These are phyloP conservation scores for Encarsia formosa DNA, from an alignment of 2,888 invertebrate genomes.

Conservation along the genomic window DNA sequence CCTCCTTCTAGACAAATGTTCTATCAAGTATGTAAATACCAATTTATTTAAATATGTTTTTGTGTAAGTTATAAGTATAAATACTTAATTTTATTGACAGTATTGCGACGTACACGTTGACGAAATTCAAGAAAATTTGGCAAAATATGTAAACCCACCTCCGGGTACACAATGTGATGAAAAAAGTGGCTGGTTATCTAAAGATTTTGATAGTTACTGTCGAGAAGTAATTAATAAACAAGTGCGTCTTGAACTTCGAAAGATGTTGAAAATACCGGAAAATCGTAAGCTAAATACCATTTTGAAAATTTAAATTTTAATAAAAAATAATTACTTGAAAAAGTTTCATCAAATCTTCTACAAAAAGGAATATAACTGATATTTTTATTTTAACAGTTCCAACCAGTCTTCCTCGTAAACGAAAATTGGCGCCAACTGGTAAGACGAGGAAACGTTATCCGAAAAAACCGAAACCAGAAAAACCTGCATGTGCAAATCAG, in stretches of 20 bases:
- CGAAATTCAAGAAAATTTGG: conserved; percentile 74
- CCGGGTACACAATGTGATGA: conserved; percentile 64
- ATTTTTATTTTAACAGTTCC: conserved; percentile 38
- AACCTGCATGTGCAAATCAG: conserved; percentile 3
- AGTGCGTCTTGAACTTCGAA: conserved; percentile 56
- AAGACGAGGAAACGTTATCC: conserved; percentile 11
- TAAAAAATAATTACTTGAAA: too few relatives aligned
- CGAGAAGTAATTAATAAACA: conserved; percentile 69
- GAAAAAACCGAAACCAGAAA: conserved; percentile 14
- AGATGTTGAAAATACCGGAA: conserved; percentile 47
- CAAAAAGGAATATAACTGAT: too few relatives aligned
- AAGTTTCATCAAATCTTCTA: too few relatives aligned
- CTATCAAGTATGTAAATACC: conserved; percentile 65
- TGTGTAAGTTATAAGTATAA: background rate
- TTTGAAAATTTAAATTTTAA: conserved; percentile 4
- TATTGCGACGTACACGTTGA: conserved; percentile 76
- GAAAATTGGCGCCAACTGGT: conserved; percentile 22
- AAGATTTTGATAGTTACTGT: conserved; percentile 65
- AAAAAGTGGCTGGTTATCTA: conserved; percentile 75
- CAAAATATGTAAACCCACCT: conserved; percentile 60
- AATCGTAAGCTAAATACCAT: conserved; percentile 39
- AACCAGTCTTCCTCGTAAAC: conserved; percentile 41
- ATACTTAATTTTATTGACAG: conserved; percentile 48
- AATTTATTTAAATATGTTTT: conserved; percentile 2
- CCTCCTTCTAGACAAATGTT: conserved; percentile 85